phyloP scores from a whole-genome alignment of 1,140 invertebrate genomes.

The Anastrepha obliqua region DNA sequence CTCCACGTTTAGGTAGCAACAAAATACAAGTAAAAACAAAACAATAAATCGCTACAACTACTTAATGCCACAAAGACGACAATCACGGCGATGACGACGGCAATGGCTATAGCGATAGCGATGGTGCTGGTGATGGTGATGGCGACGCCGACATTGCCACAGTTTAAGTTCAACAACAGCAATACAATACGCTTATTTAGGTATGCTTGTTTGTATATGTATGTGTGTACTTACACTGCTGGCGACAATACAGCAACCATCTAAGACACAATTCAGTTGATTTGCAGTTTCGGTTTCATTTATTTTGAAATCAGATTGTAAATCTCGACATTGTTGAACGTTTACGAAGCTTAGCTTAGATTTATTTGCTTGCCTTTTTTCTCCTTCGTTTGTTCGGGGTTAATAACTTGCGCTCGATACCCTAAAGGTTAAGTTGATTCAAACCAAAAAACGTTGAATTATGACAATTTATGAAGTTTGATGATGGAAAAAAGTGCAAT shows the following conservation, averaged over 20 bases:
- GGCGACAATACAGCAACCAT: background rate
- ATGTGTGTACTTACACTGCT: background rate
- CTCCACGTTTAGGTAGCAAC: background rate
- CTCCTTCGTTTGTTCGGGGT: conserved; percentile 3
- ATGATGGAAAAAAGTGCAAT: background rate
- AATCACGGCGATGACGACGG: conserved; percentile 6
- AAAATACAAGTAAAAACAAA: background rate
- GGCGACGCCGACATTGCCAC: conserved; percentile 34
- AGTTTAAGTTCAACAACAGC: conserved; percentile 44
- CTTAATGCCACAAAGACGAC: conserved; percentile 44
- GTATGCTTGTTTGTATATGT: background rate
- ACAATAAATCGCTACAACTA: conserved; percentile 22
- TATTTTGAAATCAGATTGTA: conserved; percentile 49
- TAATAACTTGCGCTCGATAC: conserved; percentile 43
- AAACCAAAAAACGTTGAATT: background rate
- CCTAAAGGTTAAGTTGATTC: conserved; percentile 47
- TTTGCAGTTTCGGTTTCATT: conserved; percentile 50
- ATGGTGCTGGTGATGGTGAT: conserved; percentile 21
- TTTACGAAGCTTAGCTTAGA: background rate
- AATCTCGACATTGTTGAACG: conserved; percentile 26
- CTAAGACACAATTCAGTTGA: background rate
- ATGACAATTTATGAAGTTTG: conserved; percentile 32
- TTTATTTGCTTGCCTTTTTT: conserved; percentile 38
- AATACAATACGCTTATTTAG: background rate
- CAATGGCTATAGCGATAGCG: background rate